Evolutionary conservation across 1,140 invertebrate species (phyloP), one percentile per base, ranked within the genome.

Genomic region (Lerema accius): DNA sequence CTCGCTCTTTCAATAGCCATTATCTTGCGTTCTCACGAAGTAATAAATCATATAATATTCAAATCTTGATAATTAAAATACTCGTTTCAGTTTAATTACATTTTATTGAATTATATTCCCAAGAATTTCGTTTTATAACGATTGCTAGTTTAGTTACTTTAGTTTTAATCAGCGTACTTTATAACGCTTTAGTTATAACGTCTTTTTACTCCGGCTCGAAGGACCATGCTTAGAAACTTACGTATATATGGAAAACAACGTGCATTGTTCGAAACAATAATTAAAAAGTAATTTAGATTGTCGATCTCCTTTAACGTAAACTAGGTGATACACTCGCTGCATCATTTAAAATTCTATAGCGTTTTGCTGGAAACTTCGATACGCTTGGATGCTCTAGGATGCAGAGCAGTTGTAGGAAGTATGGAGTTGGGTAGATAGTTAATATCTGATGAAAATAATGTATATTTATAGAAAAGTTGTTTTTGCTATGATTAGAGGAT

Each of bases 231-330:
- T n/a, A n/a, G n/a, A n/a, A n/a, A 11, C 23, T 53, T 23, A 53
- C 39, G 16, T 15, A 13, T 39, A 15, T 39, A 15, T 10, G 11
- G 39, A 42, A 43, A 43, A 16, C 39, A 16, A 42, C 51, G 39
- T 19, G 17, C 49, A 32, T 19, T 17, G 40, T 55, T 26, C 39
- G 19, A 28, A 43, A 39, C 39, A 56, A n/a, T n/a, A n/a, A 56
- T 56, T 56, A 56, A 56, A 56, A 56, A 43, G 51, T 17, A 26
- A 43, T 55, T 55, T 55, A 55, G 51, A 55, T 53, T 53, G 49
- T 39, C 19, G 49, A 53, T 55, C 19, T 43, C 51, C 42, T 55
- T 43, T 14, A 15, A 55, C 15, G 19, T 55, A 43, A 55, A 55
- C 39, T 55, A 11, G 50, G 37, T 28, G 17, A 28, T 55, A 39